Evolutionary conservation across 2,888 invertebrate genomes (phyloP).

Genomic region (Platynereis dumerilii): DNA sequence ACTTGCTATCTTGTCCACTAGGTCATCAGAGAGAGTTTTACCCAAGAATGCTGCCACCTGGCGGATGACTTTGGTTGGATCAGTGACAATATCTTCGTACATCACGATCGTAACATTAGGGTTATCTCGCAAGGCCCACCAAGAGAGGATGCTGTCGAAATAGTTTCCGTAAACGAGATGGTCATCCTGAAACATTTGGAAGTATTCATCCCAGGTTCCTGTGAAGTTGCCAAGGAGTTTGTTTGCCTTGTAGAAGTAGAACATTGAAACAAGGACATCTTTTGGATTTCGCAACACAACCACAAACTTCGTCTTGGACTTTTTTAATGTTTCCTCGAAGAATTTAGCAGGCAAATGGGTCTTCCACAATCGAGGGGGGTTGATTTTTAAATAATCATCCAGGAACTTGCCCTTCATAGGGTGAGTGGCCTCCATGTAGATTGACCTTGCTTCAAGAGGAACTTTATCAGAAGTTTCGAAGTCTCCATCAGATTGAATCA

Average conservation of each 20-base stretch:
- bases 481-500: background rate
- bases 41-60: conserved; percentile 8
- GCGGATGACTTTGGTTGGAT: background rate
- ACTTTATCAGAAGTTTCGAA: conserved; percentile 2
- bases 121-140: conserved; percentile 1
- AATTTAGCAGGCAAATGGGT: conserved; percentile 12
- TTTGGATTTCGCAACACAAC: conserved; percentile 13
- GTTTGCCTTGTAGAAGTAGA: conserved; percentile 14
- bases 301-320: conserved; percentile 8
- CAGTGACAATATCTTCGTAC: conserved; percentile 10
- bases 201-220: conserved; percentile 16
- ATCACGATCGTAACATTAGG: conserved; percentile 1
- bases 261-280: conserved; percentile 8
- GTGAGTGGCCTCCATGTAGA: conserved; percentile 8
- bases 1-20: background rate
- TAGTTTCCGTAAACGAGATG: conserved; percentile 8
- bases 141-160: conserved; percentile 10
- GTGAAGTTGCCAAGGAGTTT: background rate
- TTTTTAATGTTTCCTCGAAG: conserved; percentile 3
- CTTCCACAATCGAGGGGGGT: conserved; percentile 12
- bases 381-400: background rate
- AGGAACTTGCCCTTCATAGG: background rate
- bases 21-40: background rate
- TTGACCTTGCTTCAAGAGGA: background rate
- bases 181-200: conserved; percentile 7